phyloP scores from a whole-genome alignment of 2,113 vertebrate genomes.

The Illadopsis cleaveri region DNA sequence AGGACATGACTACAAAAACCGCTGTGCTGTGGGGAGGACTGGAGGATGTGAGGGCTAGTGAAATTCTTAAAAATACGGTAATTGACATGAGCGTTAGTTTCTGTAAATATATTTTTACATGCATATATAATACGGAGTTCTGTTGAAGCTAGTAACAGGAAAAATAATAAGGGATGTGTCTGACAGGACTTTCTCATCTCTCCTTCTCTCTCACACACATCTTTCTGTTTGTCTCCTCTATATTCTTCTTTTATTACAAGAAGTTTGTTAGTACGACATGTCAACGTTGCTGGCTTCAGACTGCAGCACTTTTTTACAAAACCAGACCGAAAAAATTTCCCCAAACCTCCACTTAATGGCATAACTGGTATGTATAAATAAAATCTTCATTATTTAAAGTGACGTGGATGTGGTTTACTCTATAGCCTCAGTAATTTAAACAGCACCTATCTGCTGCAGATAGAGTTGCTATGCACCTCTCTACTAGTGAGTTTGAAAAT shows the following conservation, averaged over 20 bases:
- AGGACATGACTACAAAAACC: not conserved
- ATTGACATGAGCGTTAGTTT: not conserved
- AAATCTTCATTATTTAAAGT: conserved; percentile 74
- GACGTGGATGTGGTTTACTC: conserved; percentile 76
- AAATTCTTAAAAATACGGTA: conserved; percentile 1
- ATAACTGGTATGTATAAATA: conserved; percentile 74
- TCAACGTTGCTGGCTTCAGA: not conserved
- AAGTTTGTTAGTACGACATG: conserved; percentile 7
- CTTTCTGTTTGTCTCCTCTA: not conserved
- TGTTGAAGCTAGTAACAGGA: not conserved
- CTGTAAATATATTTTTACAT: not conserved
- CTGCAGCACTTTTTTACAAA: not conserved
- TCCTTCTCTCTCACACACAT: not conserved
- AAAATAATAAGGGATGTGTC: not conserved
- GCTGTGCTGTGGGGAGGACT: not conserved
- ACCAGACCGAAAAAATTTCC: not conserved
- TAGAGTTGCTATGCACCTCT: conserved; percentile 68
- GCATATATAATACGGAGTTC: not conserved
- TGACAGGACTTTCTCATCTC: not conserved
- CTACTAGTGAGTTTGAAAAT: conserved; percentile 65
- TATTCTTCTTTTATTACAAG: not conserved
- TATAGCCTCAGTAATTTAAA: conserved; percentile 74
- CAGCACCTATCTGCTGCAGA: conserved; percentile 75
- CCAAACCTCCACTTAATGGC: conserved; percentile 37
- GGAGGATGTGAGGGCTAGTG: not conserved